Evolutionary conservation across 2,888 invertebrate species (phyloP), one percentile per base, ranked within the genome.

Genomic region (Aphrophora alni): DNA sequence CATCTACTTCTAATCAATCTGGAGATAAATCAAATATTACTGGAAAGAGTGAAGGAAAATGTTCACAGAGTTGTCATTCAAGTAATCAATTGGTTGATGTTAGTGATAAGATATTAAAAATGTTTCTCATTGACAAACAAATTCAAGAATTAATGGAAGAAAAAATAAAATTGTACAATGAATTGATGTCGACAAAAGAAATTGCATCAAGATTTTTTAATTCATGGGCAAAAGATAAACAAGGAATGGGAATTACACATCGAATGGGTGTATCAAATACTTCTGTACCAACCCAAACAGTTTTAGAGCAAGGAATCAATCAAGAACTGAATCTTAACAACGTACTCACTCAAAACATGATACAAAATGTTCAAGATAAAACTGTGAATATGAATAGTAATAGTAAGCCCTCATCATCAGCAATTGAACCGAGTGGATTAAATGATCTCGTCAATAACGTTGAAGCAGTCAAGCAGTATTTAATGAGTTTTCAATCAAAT

Each of bases 111-210:
- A 73, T 78, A n/a, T n/a, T 78, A 24, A 78, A 27, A 44, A 24
- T 78, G 21, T 78, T 78, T 59, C 33, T 78, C 14, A 78, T 78
- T 59, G 78, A 78, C 51, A 78, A 78, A 73, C 78, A 78, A 44
- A 51, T 78, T n/a, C 73, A 78, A 12, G 33, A 72, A 24, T 59
- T 78, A 26, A 73, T 51, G 59, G 26, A n/a, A n/a, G 78, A 78
- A 71, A 78, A 78, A 73, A 78, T 73, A 59, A 78, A 78, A 78
- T 25, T 78, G 25, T 78, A 78, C 27, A 78, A 28, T 78, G 78
- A 78, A 33, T 27, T 78, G n/a, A 73, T 78, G 51, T 78, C 78
- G 17, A 72, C 24, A n/a, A 72, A 73, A 78, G 78, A 44, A 72
- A 26, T 78, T 28, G 72, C 78, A 17, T 72, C 72, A 59, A 21